Evolutionary conservation across 2,113 vertebrate genomes (phyloP).

Genomic region (Columbina picui): DNA sequence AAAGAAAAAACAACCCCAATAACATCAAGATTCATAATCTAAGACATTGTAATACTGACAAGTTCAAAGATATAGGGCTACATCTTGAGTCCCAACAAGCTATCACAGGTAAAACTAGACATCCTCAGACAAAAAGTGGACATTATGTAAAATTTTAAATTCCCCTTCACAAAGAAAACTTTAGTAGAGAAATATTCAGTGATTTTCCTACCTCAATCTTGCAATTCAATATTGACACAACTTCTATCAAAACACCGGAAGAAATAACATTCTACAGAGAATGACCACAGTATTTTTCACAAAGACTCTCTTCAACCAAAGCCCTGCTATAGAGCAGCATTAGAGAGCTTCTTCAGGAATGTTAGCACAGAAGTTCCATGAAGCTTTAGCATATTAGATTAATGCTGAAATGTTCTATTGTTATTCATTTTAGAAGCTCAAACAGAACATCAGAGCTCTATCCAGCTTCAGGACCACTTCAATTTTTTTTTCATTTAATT

Average conservation of each 20-base stretch:
- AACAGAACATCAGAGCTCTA: neutral
- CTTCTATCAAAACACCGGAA: neutral
- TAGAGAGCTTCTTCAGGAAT: neutral
- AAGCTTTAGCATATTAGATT: neutral
- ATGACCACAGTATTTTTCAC: neutral
- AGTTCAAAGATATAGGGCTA: neutral
- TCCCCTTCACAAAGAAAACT: neutral
- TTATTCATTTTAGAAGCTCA: neutral
- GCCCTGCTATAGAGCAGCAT: neutral
- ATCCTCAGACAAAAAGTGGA: fast-evolving
- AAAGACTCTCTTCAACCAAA: neutral
- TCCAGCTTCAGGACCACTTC: neutral
- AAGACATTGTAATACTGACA: neutral
- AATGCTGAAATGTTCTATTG: neutral
- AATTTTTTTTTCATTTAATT: neutral
- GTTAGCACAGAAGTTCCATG: neutral
- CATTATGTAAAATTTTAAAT: neutral
- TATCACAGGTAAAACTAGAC: neutral
- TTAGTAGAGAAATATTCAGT: neutral
- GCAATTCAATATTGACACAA: neutral
- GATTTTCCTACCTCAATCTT: neutral
- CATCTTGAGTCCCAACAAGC: neutral
- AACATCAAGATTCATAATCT: neutral
- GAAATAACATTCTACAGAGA: neutral
- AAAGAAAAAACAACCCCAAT: neutral